Evolutionary conservation across 2,888 invertebrate species (phyloP), one percentile per base, ranked within the genome.

Genomic region (Microdon myrmicae): DNA sequence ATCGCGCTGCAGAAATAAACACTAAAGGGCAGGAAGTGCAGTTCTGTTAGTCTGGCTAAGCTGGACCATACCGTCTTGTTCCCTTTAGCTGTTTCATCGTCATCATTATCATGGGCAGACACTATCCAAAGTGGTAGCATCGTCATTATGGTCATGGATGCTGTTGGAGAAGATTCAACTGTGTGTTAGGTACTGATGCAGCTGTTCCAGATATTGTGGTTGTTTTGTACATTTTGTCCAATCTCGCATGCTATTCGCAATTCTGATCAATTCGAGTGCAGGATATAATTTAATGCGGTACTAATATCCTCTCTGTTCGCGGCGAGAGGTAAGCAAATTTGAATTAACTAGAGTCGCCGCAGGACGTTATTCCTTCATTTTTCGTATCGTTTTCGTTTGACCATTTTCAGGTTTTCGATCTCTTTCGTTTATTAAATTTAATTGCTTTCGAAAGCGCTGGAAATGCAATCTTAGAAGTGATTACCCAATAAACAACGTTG

Each of bases 261-360:
- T 60, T 68, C 68, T 71, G 68, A 71, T 67, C 51, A 39, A 67
- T 67, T 67, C 55, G 47, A 61, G 67, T 61, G 51, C 68, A 68
- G 54, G 26, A 48, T 44, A 54, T 48, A 38, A 48, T 49, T 43
- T 48, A 60, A 54, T 60, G 44, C 28, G 31, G 41, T 43, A 41
- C 26, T 53, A 35, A 41, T 26, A 45, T 41, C 26, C 47, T 31
- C 48, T 43, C 26, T 29, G 44, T 38, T 19, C 29, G 6, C 22
- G 9, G 7, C 26, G 7, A 28, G n/a, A 17, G 23, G 16, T 25
- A 38, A 26, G 26, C 16, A 28, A 23, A 32, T 17, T 19, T 39
- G 16, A 41, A 45, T 38, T 51, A 38, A 32, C 25, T 37, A 23
- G 37, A 12, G 23, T 26, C 39, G 49, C 20, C 29, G 39, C 12